Percentiles rank a stretch among this genome's conserved stretches.
These are phyloP conservation scores for Oxystoma pomonae DNA, from an alignment of 2,888 invertebrate species.

Conservation along the genomic window DNA sequence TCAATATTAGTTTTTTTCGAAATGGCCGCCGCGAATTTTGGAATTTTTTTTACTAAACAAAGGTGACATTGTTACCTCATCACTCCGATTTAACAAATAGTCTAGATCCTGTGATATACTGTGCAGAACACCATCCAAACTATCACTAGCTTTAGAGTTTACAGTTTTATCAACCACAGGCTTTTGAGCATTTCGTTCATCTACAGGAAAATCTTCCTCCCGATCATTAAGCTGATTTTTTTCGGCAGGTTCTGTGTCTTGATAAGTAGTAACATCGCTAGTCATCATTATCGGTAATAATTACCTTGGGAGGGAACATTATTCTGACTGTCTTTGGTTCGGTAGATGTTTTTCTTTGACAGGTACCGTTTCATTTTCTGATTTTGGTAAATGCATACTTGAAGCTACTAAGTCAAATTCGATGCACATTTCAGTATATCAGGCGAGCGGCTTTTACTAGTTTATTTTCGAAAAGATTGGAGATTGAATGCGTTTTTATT, in stretches of 20 bases:
- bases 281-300: constrained; percentile 33
- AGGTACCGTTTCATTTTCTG: not conserved
- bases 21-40: not conserved
- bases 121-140: constrained; percentile 64
- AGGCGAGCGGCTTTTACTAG: too few species aligned
- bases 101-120: constrained; percentile 79
- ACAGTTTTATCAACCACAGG: not conserved
- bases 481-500: constrained; percentile 14
- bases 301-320: constrained; percentile 29
- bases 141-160: constrained; percentile 6
- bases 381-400: constrained; percentile 24
- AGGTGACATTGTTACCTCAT: constrained; percentile 25
- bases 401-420: constrained; percentile 52
- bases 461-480: too few species aligned
- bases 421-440: constrained; percentile 56
- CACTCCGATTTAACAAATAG: constrained; percentile 66
- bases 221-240: constrained; percentile 41
- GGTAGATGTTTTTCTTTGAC: constrained; percentile 1
- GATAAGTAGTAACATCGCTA: constrained; percentile 25
- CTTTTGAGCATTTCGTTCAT: not conserved
- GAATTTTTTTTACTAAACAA: not conserved
- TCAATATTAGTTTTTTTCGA: not conserved
- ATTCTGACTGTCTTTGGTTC: constrained; percentile 21
- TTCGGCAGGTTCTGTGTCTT: constrained; percentile 17
- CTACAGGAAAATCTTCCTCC: constrained; percentile 11